These are phyloP conservation scores for Acanthisitta chloris DNA, from an alignment of 2,113 vertebrate species.

Conservation along the genomic window DNA sequence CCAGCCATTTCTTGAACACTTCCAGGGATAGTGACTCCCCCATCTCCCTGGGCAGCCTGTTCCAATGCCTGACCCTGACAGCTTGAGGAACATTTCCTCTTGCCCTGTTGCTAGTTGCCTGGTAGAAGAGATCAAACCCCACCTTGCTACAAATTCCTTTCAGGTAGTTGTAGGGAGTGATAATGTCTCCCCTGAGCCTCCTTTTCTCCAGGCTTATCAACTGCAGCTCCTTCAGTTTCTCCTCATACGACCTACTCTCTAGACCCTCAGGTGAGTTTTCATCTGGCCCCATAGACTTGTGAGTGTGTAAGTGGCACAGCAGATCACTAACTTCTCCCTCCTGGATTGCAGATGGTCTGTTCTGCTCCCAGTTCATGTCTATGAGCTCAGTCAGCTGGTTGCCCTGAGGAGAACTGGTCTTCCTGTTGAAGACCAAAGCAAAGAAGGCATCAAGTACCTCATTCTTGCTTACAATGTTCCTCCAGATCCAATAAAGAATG, in stretches of 20 bases:
- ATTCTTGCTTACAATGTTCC: too few species aligned
- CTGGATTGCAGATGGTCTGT: too few species aligned
- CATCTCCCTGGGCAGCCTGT: not conserved
- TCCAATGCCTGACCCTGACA: not conserved
- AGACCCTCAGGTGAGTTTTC: too few species aligned
- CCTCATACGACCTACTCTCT: rapidly evolving
- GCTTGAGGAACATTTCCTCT: not conserved
- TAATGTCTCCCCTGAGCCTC: not conserved
- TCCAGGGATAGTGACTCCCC: not conserved
- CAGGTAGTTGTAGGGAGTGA: not conserved
- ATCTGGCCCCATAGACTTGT: too few species aligned
- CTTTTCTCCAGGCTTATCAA: not conserved
- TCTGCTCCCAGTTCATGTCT: too few species aligned
- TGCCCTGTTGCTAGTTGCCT: not conserved
- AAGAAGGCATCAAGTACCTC: too few species aligned
- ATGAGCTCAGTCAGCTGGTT: too few species aligned
- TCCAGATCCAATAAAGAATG: too few species aligned
- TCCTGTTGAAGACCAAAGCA: too few species aligned
- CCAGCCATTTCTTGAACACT: not conserved
- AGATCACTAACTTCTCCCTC: too few species aligned
- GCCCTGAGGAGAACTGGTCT: too few species aligned
- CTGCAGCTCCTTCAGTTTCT: not conserved
- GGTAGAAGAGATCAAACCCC: not conserved
- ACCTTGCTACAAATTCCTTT: not conserved
- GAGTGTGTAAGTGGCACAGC: too few species aligned